Base-by-base conservation (phyloP, 2,113 vertebrate genomes). In the Chlamydotis undulata region DNA sequence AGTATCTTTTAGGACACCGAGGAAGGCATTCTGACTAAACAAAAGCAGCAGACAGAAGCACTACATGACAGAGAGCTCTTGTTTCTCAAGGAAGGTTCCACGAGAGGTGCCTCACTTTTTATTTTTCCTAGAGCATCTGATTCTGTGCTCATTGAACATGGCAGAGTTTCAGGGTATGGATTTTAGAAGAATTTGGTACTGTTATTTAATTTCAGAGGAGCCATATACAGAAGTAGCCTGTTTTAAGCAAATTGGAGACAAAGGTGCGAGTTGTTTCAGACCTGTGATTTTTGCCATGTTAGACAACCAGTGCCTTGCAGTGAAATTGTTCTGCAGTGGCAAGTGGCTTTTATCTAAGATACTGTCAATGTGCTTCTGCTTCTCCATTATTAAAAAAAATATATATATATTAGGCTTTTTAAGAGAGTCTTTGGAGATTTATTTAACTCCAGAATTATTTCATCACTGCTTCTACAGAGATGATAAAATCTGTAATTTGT, bases 401-500 rank as follows among this genome's bases (percentile, higher is more conserved):
- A 35, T 35, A 35, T 35, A 35, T 39, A 39, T 3, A 5, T 45
- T 80, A 63, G 39, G 19, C 17, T 75, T 83, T 75, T 74, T 59
- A 60, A 70, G 26, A 63, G 45, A 69, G 28, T 59, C 67, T 77
- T 91, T 83, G 47, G 53, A 78, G 47, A 60, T 92, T 28, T 81
- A 45, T 80, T 94, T 86, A 78, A 84, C 41, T 87, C 47, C 39
- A 80, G 50, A 76, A 60, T 63, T 92, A 65, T 80, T 93, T 89
- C 76, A 87, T 85, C 9, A 33, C 9, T 39, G 9, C 41, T 63
- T 60, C 53, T 67, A 49, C 28, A 74, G 68, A 81, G 78, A 33
- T 84, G 79, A 94, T 84, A 90, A 87, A 89, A 89, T 85, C 45
- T 87, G 47, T 68, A 39, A 68, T 87, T 86, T 93, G n/a, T 61